These are phyloP conservation scores for Vulpes lagopus DNA, from an alignment of 2,113 vertebrate genomes.

Conservation along the genomic window DNA sequence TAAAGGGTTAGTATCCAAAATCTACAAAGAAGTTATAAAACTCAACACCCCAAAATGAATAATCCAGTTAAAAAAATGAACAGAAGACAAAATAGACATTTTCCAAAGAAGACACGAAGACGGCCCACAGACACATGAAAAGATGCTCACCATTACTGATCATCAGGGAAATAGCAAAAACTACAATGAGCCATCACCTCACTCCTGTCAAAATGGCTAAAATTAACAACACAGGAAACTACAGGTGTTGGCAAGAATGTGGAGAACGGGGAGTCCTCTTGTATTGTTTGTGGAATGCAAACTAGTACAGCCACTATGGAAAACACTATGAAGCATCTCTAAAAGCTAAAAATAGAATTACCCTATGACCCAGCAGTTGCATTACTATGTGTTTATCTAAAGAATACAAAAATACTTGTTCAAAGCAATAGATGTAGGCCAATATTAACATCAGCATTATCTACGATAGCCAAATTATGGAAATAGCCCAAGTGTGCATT, in stretches of 20 bases:
- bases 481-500: neutral
- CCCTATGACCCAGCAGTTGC: neutral
- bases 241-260: neutral
- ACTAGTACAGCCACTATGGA: neutral
- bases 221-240: neutral
- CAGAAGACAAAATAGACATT: neutral
- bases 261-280: neutral
- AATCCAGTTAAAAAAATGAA: neutral
- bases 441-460: neutral
- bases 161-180: neutral
- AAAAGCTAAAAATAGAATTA: neutral
- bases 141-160: neutral
- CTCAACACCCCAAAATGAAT: neutral
- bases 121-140: neutral
- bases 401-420: neutral
- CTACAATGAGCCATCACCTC: neutral
- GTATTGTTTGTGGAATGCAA: neutral
- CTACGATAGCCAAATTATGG: neutral
- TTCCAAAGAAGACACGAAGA: neutral
- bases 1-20: neutral
- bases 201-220: neutral
- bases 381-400: neutral
- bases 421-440: neutral
- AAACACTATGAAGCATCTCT: neutral
- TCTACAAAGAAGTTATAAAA: neutral